Base-by-base conservation (phyloP, 2,113 vertebrate genomes). In the Albula glossodonta region DNA sequence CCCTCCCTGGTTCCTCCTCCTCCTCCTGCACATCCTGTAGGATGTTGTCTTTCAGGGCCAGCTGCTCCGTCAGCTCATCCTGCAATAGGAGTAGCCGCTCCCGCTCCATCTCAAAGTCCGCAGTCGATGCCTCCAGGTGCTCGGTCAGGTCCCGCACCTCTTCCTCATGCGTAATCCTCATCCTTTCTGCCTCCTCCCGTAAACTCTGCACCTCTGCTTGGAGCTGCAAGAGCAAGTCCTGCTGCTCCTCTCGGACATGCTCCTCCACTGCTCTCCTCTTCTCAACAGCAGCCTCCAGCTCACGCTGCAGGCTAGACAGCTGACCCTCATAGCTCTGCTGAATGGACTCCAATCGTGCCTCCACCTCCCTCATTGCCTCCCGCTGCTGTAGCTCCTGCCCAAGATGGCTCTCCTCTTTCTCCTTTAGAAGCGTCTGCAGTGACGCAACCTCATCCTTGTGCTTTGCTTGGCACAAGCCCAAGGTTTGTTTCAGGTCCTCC, bases 131-230 rank as follows among this genome's bases (percentile, higher is more conserved):
- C 91, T 96, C 94, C 85, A 96, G 87, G 5, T 1, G 93, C 60
- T 93, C 93, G 86, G 95, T 95, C 89, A 99, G 88, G 83, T 95
- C 92, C 83, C 94, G 94, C 79, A 97, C 88, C 84, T 98, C 96
- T 56, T 97, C 94, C 83, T 97, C 94, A 50, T 97, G 96, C n/a
- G 92, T 85, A 85, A 82, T 83, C 92, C 88, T 94, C 83, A 96
- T 88, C 51, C 91, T 95, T 53, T 91, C 81, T 80, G 98, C 90
- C 66, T 98, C 96, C 89, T 95, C 96, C 83, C 94, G 94, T 15
- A 99, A 93, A 88, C 89, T 93, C 87, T 94, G 94, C 1, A 96
- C 88, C 89, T 98, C 95, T 90, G 95, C 94, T 53, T 95, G 94
- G 83, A 96, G 95, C 90, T 94, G 86, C 0, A 95, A 94, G 86